These are phyloP conservation scores for Gastrophryne carolinensis DNA, from an alignment of 2,797 vertebrate species.

Conservation along the genomic window DNA sequence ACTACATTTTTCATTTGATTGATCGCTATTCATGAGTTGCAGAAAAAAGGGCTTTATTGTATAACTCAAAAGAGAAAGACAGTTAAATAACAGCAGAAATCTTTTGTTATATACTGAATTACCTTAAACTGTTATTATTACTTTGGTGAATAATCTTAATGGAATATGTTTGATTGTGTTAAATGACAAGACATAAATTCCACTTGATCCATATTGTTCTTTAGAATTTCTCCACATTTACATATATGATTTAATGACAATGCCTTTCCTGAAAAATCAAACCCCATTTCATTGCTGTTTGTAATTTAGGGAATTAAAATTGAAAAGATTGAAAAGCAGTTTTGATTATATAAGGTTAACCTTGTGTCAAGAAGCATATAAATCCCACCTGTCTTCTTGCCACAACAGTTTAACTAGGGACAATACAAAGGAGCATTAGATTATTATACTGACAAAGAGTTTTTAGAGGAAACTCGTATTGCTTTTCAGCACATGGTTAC, in stretches of 20 bases:
- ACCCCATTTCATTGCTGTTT: slow-evolving; percentile 6
- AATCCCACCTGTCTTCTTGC: slow-evolving; percentile 30
- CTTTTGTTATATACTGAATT: background rate
- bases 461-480: background rate
- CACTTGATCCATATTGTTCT: background rate
- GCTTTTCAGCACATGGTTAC: no score
- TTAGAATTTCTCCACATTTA: background rate
- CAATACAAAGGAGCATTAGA: background rate
- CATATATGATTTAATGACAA: slow-evolving; percentile 16
- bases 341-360: background rate
- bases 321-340: slow-evolving; percentile 23
- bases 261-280: background rate
- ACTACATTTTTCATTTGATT: no score
- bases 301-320: background rate
- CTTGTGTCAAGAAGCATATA: slow-evolving; percentile 6
- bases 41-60: background rate
- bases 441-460: slow-evolving; percentile 16
- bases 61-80: background rate
- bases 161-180: background rate
- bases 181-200: slow-evolving; percentile 3
- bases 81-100: background rate
- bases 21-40: background rate
- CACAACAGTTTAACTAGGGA: slow-evolving; percentile 9
- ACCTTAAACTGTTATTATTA: background rate
- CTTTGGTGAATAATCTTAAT: background rate